Evolutionary conservation across 1,140 invertebrate genomes (phyloP).

Genomic region (Plectrocnemia conspersa): DNA sequence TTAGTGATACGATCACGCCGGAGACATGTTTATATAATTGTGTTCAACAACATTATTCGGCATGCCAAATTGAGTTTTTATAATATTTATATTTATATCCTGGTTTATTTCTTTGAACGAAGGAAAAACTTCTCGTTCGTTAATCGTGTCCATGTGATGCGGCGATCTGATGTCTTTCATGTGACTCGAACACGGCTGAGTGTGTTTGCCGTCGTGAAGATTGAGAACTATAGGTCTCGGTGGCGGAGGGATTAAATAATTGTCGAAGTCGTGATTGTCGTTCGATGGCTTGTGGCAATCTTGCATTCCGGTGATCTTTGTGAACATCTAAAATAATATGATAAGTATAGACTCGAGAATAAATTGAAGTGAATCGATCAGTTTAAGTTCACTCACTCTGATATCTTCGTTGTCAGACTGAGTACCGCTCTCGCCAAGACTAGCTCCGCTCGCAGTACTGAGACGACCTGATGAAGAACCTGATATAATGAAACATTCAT

Average conservation of each 20-base stretch:
- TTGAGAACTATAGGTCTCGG: conserved; percentile 46
- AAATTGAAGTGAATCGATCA: conserved; percentile 17
- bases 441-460: conserved; percentile 71
- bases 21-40: conserved; percentile 35
- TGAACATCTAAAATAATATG: conserved; percentile 28
- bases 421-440: conserved; percentile 75
- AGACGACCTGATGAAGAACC: conserved; percentile 75
- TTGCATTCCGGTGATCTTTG: conserved; percentile 20
- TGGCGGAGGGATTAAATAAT: conserved; percentile 56
- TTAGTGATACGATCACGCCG: conserved; percentile 15
- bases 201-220: neutral
- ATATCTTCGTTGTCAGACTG: conserved; percentile 78
- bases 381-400: conserved; percentile 50
- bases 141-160: conserved; percentile 33
- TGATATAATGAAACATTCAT: conserved; percentile 40
- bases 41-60: conserved; percentile 26
- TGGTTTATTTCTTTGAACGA: conserved; percentile 2
- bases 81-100: conserved; percentile 6
- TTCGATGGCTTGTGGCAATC: conserved; percentile 3
- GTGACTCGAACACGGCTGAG: conserved; percentile 11
- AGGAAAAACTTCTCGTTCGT: conserved; percentile 19
- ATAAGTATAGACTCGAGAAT: conserved; percentile 13
- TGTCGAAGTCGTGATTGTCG: conserved; percentile 48
- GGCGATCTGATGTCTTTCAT: conserved; percentile 24
- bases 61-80: conserved; percentile 14